These are phyloP conservation scores for Pelobates cultripes DNA, from an alignment of 2,797 vertebrate species.

Conservation along the genomic window DNA sequence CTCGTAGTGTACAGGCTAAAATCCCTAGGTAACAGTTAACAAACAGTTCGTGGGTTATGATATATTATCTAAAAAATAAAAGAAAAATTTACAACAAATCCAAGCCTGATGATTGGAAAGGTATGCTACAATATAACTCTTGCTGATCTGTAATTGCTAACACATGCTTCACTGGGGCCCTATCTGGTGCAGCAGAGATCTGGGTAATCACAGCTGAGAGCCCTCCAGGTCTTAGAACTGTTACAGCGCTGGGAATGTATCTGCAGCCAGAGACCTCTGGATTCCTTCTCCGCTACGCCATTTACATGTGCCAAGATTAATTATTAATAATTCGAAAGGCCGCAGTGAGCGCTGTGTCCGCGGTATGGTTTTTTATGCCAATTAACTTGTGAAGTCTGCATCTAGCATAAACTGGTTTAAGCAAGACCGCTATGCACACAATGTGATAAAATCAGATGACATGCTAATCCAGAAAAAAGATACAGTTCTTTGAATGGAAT, in stretches of 20 bases:
- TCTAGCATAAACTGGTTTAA: neutral
- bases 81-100: neutral
- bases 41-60: no score
- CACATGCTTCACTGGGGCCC: constrained; percentile 8
- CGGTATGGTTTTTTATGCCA: neutral
- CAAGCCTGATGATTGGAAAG: neutral
- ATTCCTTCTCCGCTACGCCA: neutral
- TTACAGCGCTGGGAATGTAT: neutral
- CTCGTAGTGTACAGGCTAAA: no score
- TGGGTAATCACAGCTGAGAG: neutral
- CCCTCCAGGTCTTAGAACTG: neutral
- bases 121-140: neutral
- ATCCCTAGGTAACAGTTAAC: no score
- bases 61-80: no score
- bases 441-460: neutral
- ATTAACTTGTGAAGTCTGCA: constrained; percentile 1
- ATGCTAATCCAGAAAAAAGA: no score
- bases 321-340: neutral
- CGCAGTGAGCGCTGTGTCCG: neutral
- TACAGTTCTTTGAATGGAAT: no score
- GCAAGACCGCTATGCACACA: neutral
- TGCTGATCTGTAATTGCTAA: constrained; percentile 1
- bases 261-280: constrained; percentile 1
- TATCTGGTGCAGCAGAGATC: neutral
- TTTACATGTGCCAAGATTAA: constrained; percentile 4